Conservation (phyloP, 2,888 invertebrate species). For the Polia nebulosa region DNA sequence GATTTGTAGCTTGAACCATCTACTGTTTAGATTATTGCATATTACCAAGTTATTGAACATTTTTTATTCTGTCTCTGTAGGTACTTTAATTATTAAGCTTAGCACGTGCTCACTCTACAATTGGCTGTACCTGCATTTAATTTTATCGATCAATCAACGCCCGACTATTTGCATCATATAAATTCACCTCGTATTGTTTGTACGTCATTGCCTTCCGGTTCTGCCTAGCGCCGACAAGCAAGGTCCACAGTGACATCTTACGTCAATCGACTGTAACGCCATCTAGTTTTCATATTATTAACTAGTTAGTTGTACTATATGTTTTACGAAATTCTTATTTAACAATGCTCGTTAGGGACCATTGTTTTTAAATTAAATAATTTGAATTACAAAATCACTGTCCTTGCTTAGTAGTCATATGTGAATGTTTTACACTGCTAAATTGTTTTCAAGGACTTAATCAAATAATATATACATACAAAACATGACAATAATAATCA, state of each 20-base stretch:
- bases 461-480: conserved; percentile 3
- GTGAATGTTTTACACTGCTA: conserved; percentile 20
- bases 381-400: conserved; percentile 11
- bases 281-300: conserved; percentile 48
- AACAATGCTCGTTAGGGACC: neutral
- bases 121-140: conserved; percentile 63
- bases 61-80: conserved; percentile 30
- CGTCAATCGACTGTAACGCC: conserved; percentile 58
- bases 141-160: conserved; percentile 68
- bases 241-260: conserved; percentile 68
- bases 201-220: conserved; percentile 78
- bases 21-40: conserved; percentile 3
- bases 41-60: conserved; percentile 12
- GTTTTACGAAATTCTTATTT: neutral
- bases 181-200: conserved; percentile 74
- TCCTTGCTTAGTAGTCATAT: conserved; percentile 24
- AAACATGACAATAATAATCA: neutral
- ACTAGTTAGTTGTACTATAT: conserved; percentile 29
- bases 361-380: conserved; percentile 9
- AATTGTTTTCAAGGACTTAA: conserved; percentile 10
- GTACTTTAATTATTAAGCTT: conserved; percentile 50
- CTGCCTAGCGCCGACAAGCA: conserved; percentile 67
- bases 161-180: conserved; percentile 71
- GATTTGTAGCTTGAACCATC: conserved; percentile 24
- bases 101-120: conserved; percentile 59